These are phyloP conservation scores for Dicaeum eximium DNA, from an alignment of 2,113 vertebrate genomes.

Conservation along the genomic window DNA sequence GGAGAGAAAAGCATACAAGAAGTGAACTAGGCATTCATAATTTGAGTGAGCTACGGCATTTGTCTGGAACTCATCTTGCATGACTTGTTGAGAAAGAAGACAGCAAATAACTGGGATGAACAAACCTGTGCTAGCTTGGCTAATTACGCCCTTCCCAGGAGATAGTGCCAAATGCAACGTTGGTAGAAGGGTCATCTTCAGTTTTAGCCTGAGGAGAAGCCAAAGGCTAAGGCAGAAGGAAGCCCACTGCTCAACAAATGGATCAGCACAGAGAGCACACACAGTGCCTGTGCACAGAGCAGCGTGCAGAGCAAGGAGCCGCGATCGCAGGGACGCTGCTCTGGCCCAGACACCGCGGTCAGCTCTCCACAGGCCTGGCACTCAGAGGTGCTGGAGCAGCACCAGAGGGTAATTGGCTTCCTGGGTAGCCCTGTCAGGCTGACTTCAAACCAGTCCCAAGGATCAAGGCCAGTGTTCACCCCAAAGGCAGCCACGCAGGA, in stretches of 20 bases:
- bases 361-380: background rate
- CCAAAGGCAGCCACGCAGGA: background rate
- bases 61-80: background rate
- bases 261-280: background rate
- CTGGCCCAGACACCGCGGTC: background rate
- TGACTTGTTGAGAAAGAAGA: background rate
- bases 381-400: background rate
- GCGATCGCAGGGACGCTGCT: background rate
- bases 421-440: background rate
- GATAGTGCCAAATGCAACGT: background rate
- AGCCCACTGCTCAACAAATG: background rate
- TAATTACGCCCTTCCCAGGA: background rate
- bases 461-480: background rate
- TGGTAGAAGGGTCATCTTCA: background rate
- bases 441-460: background rate
- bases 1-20: background rate
- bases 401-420: background rate
- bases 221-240: background rate
- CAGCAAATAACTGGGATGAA: background rate
- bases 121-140: background rate
- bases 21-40: background rate
- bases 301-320: background rate
- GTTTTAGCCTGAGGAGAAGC: background rate
- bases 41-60: background rate
- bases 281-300: background rate